Base-by-base conservation (phyloP, 2,113 vertebrate species). In the Ophiodon elongatus region DNA sequence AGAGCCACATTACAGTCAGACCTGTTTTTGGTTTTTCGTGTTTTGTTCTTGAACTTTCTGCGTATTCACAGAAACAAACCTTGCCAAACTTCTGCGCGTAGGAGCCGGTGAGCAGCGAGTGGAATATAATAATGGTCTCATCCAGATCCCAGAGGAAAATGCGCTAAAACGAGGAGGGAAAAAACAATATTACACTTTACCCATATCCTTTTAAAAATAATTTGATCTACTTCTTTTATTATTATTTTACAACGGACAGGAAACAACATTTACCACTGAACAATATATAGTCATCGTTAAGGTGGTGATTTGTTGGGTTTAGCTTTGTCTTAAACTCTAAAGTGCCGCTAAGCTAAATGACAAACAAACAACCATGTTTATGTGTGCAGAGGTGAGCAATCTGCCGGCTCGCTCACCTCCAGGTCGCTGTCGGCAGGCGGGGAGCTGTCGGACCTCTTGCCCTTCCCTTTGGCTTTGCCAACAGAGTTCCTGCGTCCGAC, bases 81-180 rank as follows among this genome's bases (percentile, higher is more conserved):
- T 99, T 99, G 89, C 97, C 97, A 83, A 99, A 99, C 88, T 98
- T 99, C 90, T 99, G 98, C 2, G 98, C 98, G 4, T 97, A 99
- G 60, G 97, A 97, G 73, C 98, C 98, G 1, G 98, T 99, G 85
- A 99, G 98, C 86, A 99, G 97, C 0, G 98, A 99, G 89, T 99
- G 98, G 95, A 99, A 99, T 88, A 99, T 97, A 56, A 99, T 99
- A 85, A 99, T 99, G 84, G 98, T 99, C 92, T 99, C 98, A 89
- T 99, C 98, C 95, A 99, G 92, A 94, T 99, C 98, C 98, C 98
- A 99, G 25, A 99, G 93, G 73, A 99, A 99, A 79, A 99, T 95
- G 14, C 98, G 89, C 98, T 99, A 81, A 25, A 73, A 83, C 0
- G 29, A 78, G 35, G 50, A 73, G 11, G 1, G 15, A n/a, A 73